phyloP scores from a whole-genome alignment of 92 coral and sea anemone genomes.

The Desmophyllum pertusum region DNA sequence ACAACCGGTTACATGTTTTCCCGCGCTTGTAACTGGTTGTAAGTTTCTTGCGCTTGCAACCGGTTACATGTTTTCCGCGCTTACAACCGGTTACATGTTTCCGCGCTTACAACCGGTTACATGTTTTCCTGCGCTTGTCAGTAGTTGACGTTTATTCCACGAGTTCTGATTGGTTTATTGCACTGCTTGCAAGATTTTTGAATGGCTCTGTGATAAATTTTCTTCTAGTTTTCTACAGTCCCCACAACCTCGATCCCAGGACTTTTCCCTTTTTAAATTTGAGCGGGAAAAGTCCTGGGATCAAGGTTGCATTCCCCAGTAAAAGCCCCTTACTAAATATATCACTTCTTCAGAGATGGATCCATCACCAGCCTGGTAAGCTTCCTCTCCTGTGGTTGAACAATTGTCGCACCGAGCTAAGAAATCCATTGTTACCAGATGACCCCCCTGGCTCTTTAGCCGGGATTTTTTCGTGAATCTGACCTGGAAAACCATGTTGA shows the following conservation, averaged over 20 bases:
- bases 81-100: not conserved
- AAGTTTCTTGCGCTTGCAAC: not conserved
- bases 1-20: not conserved
- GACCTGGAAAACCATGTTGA: constrained; percentile 85
- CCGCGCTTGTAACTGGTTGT: too few relatives aligned
- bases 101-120: not conserved
- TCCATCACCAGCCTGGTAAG: constrained; percentile 41
- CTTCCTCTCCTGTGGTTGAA: constrained; percentile 78
- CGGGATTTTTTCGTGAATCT: constrained; percentile 85
- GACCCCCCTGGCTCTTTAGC: constrained; percentile 52
- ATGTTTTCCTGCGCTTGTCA: too few relatives aligned
- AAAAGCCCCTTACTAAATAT: too few relatives aligned
- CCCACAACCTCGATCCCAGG: too few relatives aligned
- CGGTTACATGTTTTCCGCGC: not conserved
- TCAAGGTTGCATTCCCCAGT: not conserved
- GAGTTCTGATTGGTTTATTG: not conserved
- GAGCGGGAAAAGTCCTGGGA: too few relatives aligned
- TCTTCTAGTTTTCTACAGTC: not conserved
- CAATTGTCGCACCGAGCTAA: constrained; percentile 85
- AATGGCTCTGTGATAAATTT: not conserved
- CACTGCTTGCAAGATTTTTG: too few relatives aligned
- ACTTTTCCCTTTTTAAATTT: too few relatives aligned
- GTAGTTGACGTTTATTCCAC: too few relatives aligned
- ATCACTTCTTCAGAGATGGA: not conserved
- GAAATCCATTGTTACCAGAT: constrained; percentile 71